Base-by-base conservation (phyloP, 2,797 vertebrate genomes). In the Xenopus petersii region DNA sequence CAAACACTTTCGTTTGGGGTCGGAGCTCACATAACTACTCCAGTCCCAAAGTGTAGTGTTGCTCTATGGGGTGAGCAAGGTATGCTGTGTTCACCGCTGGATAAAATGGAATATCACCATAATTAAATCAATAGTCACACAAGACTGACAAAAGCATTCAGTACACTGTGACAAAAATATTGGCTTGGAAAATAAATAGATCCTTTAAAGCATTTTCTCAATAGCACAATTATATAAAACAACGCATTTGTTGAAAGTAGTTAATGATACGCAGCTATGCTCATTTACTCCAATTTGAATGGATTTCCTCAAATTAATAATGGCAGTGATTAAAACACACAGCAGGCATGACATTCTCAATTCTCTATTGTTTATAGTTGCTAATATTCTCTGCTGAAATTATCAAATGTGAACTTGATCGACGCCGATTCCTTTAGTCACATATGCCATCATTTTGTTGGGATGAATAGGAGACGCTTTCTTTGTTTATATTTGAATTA, bases 321-420 rank as follows among this genome's bases (percentile, higher is more conserved):
- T 77, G 75, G 73, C 70, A 69, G 70, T 77, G 75, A 73, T 77
- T 77, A 73, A 73, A 77, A 77, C 64, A 73, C 70, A 77, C 67
- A 73, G 70, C 75, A 67, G 15, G 70, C 75, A 69, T 68, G 65
- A 64, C 63, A 67, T 63, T 68, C 36, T 49, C 21, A 33, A 30
- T 64, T n/a, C 51, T 72, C 59, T 46, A 58, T 69, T 21, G 48
- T 58, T 59, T 54, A 42, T 21, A 48, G 65, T 59, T 58, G 70
- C 67, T 73, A 67, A 73, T 78, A 67, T 69, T 72, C 75, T 78
- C 60, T 56, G 58, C 75, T 73, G 33, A 64, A 64, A 48, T 73
- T 66, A 68, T 73, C 76, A 73, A 51, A 63, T 26, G 75, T 73
- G 64, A 78, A 8, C 56, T 78, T 78, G 75, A 78, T 72, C 67